A percentile compares a stretch with the other conserved stretches of the same genome.
These are phyloP conservation scores for Neogale vison DNA, from an alignment of 2,113 vertebrate genomes.

Conservation along the genomic window DNA sequence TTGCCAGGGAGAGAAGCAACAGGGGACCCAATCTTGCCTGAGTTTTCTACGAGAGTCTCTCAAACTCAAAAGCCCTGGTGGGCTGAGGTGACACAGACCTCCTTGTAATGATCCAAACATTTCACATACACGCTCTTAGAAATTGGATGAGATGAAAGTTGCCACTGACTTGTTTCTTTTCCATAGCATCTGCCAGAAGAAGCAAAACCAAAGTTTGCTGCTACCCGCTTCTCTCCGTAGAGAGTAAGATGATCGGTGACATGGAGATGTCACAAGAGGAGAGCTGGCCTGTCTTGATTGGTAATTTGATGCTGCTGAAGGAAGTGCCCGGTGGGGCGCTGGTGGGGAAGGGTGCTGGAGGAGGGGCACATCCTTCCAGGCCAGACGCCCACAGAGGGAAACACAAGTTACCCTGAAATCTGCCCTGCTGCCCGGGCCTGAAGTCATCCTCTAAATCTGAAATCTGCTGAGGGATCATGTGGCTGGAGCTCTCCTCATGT, in stretches of 20 bases:
- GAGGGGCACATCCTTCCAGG: neutral
- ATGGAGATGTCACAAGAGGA: neutral
- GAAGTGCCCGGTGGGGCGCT: neutral
- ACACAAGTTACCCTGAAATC: slow-evolving; percentile 43
- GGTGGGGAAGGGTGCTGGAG: neutral
- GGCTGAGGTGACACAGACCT: neutral
- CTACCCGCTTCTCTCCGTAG: neutral
- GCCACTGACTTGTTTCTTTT: slow-evolving; percentile 37
- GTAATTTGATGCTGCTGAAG: slow-evolving; percentile 54
- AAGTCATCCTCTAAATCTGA: slow-evolving; percentile 63
- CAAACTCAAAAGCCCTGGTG: neutral
- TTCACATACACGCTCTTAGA: neutral
- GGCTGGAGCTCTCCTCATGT: neutral
- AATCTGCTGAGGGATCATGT: slow-evolving; percentile 18
- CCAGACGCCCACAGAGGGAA: neutral
- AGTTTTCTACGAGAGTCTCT: neutral
- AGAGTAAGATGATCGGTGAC: slow-evolving; percentile 64
- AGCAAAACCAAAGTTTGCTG: slow-evolving; percentile 33
- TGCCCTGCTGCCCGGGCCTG: slow-evolving; percentile 36
- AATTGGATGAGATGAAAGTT: neutral
- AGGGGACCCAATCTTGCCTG: neutral
- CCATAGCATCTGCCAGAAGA: slow-evolving; percentile 49
- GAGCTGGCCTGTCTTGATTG: slow-evolving; percentile 40
- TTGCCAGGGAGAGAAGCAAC: slow-evolving; percentile 35
- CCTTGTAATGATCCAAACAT: neutral